Evolutionary conservation across 1,140 invertebrate species (phyloP).

Genomic region (Bombus sylvicola): DNA sequence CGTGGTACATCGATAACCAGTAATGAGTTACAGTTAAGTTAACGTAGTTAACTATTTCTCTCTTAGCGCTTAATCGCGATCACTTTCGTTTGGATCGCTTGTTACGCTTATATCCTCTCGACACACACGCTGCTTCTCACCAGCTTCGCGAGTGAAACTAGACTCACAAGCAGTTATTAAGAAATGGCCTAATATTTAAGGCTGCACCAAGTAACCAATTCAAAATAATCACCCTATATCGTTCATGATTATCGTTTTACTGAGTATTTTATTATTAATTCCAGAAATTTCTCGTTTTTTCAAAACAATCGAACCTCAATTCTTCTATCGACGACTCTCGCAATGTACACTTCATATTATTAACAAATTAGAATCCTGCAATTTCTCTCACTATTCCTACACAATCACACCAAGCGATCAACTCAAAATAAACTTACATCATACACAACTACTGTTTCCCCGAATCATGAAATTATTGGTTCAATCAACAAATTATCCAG

Average conservation of each 20-base stretch:
- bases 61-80: conserved; percentile 18
- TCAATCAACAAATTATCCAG: not conserved
- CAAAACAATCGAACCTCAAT: not conserved
- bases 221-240: no score
- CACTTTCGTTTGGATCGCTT: conserved; percentile 25
- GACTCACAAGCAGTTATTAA: not conserved
- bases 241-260: no score
- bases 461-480: not conserved
- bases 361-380: not conserved
- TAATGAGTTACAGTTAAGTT: conserved; percentile 35
- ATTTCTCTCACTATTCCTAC: not conserved
- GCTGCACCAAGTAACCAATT: no score
- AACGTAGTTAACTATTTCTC: conserved; percentile 13
- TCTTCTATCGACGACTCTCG: not conserved
- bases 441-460: not conserved
- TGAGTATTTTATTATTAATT: no score
- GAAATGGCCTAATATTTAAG: not conserved
- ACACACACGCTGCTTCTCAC: not conserved
- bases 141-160: not conserved
- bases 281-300: no score
- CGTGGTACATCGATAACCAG: not conserved
- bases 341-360: not conserved
- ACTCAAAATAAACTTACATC: not conserved
- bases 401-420: not conserved
- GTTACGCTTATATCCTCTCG: not conserved